Evolutionary conservation across 1,140 invertebrate species (phyloP).

Genomic region (Maconellicoccus hirsutus): DNA sequence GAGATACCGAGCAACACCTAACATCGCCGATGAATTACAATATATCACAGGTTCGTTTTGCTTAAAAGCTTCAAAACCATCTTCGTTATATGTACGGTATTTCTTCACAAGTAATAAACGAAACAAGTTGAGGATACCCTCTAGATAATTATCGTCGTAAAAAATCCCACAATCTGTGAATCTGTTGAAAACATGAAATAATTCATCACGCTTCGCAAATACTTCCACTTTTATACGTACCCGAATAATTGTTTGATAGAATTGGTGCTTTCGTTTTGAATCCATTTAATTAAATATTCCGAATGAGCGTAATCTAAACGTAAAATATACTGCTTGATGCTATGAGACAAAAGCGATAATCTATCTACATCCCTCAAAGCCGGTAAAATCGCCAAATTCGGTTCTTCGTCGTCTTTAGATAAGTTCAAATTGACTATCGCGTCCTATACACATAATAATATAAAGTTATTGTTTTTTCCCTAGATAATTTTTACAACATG

Average conservation of each 20-base stretch:
- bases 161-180: slow-evolving; percentile 55
- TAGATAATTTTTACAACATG: slow-evolving; percentile 31
- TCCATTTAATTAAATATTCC: slow-evolving; percentile 52
- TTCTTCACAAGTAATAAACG: slow-evolving; percentile 65
- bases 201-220: neutral
- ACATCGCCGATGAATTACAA: slow-evolving; percentile 59
- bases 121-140: slow-evolving; percentile 63
- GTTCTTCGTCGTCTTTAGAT: slow-evolving; percentile 35
- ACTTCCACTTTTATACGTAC: slow-evolving; percentile 35
- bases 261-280: slow-evolving; percentile 59
- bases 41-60: slow-evolving; percentile 67
- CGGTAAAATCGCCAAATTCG: slow-evolving; percentile 38
- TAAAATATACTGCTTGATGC: slow-evolving; percentile 58
- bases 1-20: slow-evolving; percentile 63
- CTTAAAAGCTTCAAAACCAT: slow-evolving; percentile 63
- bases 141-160: slow-evolving; percentile 64
- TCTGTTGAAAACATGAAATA: slow-evolving; percentile 37
- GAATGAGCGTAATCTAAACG: slow-evolving; percentile 55
- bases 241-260: slow-evolving; percentile 71
- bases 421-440: slow-evolving; percentile 40
- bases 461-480: no score
- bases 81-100: slow-evolving; percentile 66
- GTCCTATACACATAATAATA: slow-evolving; percentile 34
- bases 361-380: slow-evolving; percentile 47
- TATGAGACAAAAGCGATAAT: slow-evolving; percentile 57